Percentiles rank a stretch among this genome's conserved stretches.
phyloP scores from a whole-genome alignment of 2,888 invertebrate species.

The Xylocampa areola region DNA sequence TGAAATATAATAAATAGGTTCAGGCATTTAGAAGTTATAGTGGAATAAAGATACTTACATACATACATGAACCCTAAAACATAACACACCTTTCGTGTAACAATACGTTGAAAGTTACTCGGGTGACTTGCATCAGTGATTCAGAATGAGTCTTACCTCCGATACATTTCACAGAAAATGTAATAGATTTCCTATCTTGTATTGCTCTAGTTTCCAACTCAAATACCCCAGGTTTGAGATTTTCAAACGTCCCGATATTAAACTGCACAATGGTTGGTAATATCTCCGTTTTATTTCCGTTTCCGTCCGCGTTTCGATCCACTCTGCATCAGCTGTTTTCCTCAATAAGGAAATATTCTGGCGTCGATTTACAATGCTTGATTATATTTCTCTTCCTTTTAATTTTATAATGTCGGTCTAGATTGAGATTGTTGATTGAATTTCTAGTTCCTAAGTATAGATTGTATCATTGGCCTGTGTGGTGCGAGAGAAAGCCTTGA shows the following conservation, averaged over 20 bases:
- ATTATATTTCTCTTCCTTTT: conserved; percentile 48
- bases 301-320: conserved; percentile 49
- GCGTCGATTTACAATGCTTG: conserved; percentile 41
- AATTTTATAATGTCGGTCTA: conserved; percentile 2
- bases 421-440: conserved; percentile 32
- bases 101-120: no score
- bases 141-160: no score
- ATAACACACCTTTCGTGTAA: no score
- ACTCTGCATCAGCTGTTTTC: conserved; percentile 54
- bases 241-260: conserved; percentile 30
- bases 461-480: conserved; percentile 23
- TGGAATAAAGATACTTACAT: no score
- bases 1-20: no score
- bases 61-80: no score
- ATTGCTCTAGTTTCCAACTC: conserved; percentile 9
- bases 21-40: no score
- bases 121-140: no score
- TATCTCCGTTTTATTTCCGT: conserved; percentile 37
- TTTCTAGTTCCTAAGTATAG: conserved; percentile 26
- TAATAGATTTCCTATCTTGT: neutral
- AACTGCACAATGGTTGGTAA: conserved; percentile 32
- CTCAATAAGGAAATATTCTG: conserved; percentile 53
- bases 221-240: conserved; percentile 3
- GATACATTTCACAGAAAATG: conserved; percentile 6
- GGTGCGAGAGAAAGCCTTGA: no score